A percentile compares a stretch with the other conserved stretches of the same genome.
Evolutionary conservation across 2,888 invertebrate species (phyloP).

Genomic region (Cryptocephalus primarius): DNA sequence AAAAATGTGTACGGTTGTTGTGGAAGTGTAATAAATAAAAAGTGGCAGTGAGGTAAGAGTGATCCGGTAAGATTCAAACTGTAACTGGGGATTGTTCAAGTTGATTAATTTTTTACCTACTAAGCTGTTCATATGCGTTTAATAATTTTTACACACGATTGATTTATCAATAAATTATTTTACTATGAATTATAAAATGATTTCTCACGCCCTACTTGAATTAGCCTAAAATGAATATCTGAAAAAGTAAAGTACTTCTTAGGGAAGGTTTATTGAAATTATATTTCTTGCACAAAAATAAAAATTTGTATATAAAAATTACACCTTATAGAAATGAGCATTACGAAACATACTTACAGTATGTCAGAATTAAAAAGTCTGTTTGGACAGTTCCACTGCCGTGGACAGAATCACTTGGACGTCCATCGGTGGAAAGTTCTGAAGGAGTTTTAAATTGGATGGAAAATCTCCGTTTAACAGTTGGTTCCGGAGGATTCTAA

Average conservation of each 20-base stretch:
- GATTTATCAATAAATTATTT: too few species aligned
- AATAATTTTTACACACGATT: too few species aligned
- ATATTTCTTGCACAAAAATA: constrained; percentile 2
- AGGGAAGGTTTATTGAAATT: not conserved
- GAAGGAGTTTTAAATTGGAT: constrained; percentile 84
- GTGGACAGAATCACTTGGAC: constrained; percentile 72
- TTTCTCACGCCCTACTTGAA: too few species aligned
- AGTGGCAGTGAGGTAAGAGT: too few species aligned
- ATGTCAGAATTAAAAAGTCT: constrained; percentile 1
- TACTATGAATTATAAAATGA: not conserved
- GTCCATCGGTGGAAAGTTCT: constrained; percentile 85
- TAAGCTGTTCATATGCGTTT: too few species aligned
- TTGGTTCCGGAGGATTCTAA: constrained; percentile 70
- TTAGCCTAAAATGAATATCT: not conserved
- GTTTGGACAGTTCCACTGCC: constrained; percentile 53
- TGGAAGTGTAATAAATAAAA: too few species aligned
- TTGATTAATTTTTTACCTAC: too few species aligned
- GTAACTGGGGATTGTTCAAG: too few species aligned
- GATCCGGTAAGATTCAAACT: too few species aligned
- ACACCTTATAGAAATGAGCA: too few species aligned
- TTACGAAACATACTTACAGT: too few species aligned
- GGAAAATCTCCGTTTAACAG: constrained; percentile 86
- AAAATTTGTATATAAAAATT: not conserved
- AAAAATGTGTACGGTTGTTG: too few species aligned
- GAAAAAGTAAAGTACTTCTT: not conserved